Evolutionary conservation across 2,797 vertebrate species (phyloP).

Genomic region (Enoplosus armatus): DNA sequence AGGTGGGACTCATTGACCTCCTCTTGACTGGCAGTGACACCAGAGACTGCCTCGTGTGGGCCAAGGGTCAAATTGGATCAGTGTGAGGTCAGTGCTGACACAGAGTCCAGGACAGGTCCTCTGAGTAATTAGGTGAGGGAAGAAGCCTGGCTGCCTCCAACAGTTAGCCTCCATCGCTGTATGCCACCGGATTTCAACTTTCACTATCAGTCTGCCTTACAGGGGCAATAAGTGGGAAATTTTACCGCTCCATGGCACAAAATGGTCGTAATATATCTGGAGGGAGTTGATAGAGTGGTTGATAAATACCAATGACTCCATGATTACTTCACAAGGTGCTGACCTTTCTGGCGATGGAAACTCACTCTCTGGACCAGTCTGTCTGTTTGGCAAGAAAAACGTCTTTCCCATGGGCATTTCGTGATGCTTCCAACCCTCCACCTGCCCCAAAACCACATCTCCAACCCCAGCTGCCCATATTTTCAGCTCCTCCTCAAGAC

Average conservation of each 20-base stretch:
- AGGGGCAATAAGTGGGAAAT: conserved; percentile 31
- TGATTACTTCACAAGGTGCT: conserved; percentile 41
- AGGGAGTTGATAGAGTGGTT: conserved; percentile 36
- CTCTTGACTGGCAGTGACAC: conserved; percentile 67
- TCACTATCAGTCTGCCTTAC: conserved; percentile 25
- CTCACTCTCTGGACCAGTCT: conserved; percentile 2
- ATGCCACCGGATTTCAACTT: conserved; percentile 34
- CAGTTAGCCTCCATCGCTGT: conserved; percentile 31
- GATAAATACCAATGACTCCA: conserved; percentile 54
- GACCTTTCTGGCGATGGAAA: conserved; percentile 27
- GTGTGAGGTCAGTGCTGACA: conserved; percentile 67
- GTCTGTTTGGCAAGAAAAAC: conserved; percentile 34
- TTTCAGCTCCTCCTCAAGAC: background rate
- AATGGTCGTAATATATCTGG: conserved; percentile 37
- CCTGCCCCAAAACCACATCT: background rate
- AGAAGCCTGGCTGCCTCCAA: conserved; percentile 19
- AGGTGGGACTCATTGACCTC: conserved; percentile 71
- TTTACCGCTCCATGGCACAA: conserved; percentile 28
- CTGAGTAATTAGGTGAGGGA: conserved; percentile 72
- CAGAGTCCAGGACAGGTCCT: conserved; percentile 56
- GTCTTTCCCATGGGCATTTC: background rate
- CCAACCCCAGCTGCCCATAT: background rate
- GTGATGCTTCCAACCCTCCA: background rate
- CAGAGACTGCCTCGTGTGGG: conserved; percentile 49
- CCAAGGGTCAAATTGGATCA: conserved; percentile 71